Evolutionary conservation across 2,888 invertebrate species (phyloP).

Genomic region (Pimpla rufipes): DNA sequence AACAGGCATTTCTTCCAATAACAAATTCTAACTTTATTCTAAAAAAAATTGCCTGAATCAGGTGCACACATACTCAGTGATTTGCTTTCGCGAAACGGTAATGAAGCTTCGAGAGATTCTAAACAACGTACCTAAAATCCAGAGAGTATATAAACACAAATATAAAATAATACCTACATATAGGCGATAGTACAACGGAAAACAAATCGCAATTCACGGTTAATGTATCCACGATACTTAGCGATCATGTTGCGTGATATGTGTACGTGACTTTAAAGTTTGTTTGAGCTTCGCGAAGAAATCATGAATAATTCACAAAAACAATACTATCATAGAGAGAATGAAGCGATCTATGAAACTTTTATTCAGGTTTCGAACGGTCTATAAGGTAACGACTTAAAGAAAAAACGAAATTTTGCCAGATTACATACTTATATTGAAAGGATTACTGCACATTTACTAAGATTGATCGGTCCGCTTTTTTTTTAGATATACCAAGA

Average conservation of each 20-base stretch:
- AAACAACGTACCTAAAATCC: slow-evolving; percentile 28
- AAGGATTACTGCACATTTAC: too few species aligned
- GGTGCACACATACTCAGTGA: neutral
- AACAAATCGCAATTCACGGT: neutral
- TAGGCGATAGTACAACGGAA: neutral
- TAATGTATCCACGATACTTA: slow-evolving; percentile 1
- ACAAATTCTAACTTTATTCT: neutral
- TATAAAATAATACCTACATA: slow-evolving; percentile 25
- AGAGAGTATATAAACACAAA: slow-evolving; percentile 23
- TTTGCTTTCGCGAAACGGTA: slow-evolving; percentile 22
- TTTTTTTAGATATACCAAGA: too few species aligned
- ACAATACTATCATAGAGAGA: slow-evolving; percentile 30
- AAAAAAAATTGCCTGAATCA: neutral
- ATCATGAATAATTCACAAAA: slow-evolving; percentile 20
- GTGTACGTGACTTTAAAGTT: neutral
- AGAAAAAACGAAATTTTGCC: too few species aligned
- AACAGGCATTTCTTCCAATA: neutral
- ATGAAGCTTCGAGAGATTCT: slow-evolving; percentile 52
- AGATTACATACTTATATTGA: too few species aligned
- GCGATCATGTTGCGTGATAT: neutral
- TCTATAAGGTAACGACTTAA: too few species aligned
- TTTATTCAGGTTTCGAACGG: too few species aligned
- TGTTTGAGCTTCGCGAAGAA: neutral
- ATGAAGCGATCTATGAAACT: too few species aligned
- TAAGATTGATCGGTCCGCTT: too few species aligned